Base-by-base conservation (phyloP, 2,113 vertebrate species). In the Erpornis zantholeuca region DNA sequence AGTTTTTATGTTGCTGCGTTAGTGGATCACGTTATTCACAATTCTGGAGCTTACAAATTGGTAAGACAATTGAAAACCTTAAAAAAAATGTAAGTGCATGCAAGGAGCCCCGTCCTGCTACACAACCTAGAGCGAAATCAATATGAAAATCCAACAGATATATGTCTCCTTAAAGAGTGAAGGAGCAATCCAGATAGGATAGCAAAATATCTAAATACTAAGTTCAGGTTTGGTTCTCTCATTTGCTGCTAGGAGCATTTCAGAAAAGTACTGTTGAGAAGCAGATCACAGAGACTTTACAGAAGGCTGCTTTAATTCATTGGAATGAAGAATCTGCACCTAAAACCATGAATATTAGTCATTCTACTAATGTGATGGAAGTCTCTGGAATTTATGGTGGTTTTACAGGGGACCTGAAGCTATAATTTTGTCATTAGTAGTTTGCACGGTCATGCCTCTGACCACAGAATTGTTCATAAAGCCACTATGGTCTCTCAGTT, bases 361-460 rank as follows among this genome's bases (percentile, higher is more conserved):
- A 91, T 69, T 80, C 52, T 42, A 29, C 9, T 87, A 50, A 88
- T 15, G 23, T 76, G 44, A 65, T 52, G 42, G 75, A 63, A 64
- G 38, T 64, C 49, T 64, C 19, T 69, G 64, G 71, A 88, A 82
- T 81, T 96, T 50, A 50, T 59, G 22, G 13, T 73, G 54, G 18
- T 61, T 84, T 86, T 68, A 71, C 21, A 6, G 4, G 24, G 33
- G 15, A 59, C 22, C 42, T 70, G 69, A 73, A 88, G 29, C 38
- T 52, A 61, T 88, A 82, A 69, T 89, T 94, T 91, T 63, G 35
- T 57, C 54, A 54, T 80, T 29, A 65, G 38, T 72, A 57, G 27
- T 69, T 82, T 77, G 28, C 45, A 42, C 35, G 61, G 86, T 33
- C 52, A 61, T 61, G 17, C 27, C 19, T 77, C 38, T 70, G 54